Evolutionary conservation across 2,888 invertebrate genomes (phyloP).

Genomic region (Megamerina dolium): DNA sequence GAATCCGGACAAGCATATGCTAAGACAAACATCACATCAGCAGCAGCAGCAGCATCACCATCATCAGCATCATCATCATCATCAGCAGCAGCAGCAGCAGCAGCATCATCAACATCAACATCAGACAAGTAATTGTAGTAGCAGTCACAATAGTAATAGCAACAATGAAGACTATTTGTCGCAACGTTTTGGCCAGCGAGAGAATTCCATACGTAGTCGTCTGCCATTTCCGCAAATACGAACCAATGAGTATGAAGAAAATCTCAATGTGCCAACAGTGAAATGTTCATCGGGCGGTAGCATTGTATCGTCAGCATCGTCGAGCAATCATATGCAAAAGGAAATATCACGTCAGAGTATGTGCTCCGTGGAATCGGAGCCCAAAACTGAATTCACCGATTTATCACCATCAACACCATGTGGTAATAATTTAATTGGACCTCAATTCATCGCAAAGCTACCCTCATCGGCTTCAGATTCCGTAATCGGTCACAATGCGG

Average conservation of each 20-base stretch:
- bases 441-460: constrained; percentile 18
- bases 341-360: constrained; percentile 47
- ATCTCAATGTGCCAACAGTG: constrained; percentile 21
- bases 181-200: constrained; percentile 54
- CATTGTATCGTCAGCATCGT: constrained; percentile 23
- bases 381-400: constrained; percentile 50
- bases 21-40: constrained; percentile 10
- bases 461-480: no score
- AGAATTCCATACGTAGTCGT: constrained; percentile 57
- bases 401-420: constrained; percentile 48
- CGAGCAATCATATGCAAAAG: constrained; percentile 29
- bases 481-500: no score
- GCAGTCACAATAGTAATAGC: constrained; percentile 22
- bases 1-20: constrained; percentile 23
- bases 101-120: constrained; percentile 25
- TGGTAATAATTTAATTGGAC: constrained; percentile 31
- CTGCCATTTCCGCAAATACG: constrained; percentile 53
- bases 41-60: constrained; percentile 18
- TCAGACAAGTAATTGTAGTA: constrained; percentile 25
- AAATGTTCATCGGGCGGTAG: constrained; percentile 24
- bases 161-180: constrained; percentile 56
- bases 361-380: constrained; percentile 48
- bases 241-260: constrained; percentile 42
- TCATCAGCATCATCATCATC: constrained; percentile 24
- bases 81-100: constrained; percentile 24